phyloP scores from a whole-genome alignment of 2,113 vertebrate species.

The Nibea albiflora region DNA sequence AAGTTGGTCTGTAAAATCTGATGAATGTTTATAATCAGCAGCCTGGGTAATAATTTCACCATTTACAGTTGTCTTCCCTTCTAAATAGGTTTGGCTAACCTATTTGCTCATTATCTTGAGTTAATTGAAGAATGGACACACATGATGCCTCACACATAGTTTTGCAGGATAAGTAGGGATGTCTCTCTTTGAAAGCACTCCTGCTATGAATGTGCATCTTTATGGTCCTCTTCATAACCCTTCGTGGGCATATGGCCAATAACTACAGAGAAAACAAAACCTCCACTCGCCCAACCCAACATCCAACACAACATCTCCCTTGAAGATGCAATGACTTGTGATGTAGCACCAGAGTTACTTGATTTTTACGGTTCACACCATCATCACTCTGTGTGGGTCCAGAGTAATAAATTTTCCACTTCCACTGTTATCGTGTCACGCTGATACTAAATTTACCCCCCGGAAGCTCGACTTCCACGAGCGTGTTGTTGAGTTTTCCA shows the following conservation, averaged over 20 bases:
- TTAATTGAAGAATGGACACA: neutral
- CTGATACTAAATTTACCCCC: conserved; percentile 40
- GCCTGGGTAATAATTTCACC: neutral
- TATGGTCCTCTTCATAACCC: conserved; percentile 6
- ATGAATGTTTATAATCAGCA: neutral
- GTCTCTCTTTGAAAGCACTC: conserved; percentile 24
- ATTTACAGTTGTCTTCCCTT: neutral
- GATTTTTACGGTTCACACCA: conserved; percentile 39
- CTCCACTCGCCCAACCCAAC: neutral
- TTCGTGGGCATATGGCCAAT: conserved; percentile 36
- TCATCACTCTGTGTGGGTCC: conserved; percentile 40
- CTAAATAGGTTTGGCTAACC: no score
- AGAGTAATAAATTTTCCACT: conserved; percentile 50
- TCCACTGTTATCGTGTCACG: conserved; percentile 37
- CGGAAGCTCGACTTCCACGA: conserved; percentile 59
- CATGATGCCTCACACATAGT: neutral
- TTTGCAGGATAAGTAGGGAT: conserved; percentile 4
- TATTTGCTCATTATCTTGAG: no score
- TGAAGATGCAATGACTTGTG: conserved; percentile 49
- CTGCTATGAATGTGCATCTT: conserved; percentile 37
- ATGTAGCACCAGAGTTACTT: conserved; percentile 31
- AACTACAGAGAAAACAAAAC: conserved; percentile 7
- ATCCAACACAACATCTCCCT: conserved; percentile 45
- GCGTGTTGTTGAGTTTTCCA: conserved; percentile 42
- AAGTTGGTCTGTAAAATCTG: neutral